Percentiles rank a stretch among this genome's conserved stretches.
phyloP scores from a whole-genome alignment of 2,888 invertebrate genomes.

The Eristalis arbustorum region DNA sequence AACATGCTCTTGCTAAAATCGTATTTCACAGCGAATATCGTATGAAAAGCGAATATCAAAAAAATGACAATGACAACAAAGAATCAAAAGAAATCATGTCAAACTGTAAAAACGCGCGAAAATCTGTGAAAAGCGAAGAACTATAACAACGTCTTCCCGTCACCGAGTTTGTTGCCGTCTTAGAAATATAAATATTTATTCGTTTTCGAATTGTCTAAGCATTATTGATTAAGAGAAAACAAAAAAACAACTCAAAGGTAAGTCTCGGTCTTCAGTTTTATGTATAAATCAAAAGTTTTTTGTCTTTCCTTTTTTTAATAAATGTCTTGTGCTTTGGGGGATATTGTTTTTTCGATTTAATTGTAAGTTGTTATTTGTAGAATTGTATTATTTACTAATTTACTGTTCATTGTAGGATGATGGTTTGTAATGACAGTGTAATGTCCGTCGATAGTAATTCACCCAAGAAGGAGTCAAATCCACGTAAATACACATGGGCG shows the following conservation, averaged over 20 bases:
- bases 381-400: background rate
- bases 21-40: background rate
- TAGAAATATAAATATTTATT: background rate
- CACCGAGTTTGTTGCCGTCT: background rate
- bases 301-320: background rate
- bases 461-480: constrained; percentile 47
- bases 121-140: constrained; percentile 12
- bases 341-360: background rate
- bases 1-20: background rate
- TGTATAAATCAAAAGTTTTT: background rate
- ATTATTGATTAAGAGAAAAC: background rate
- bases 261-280: background rate
- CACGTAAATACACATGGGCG: constrained; percentile 73
- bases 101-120: constrained; percentile 63
- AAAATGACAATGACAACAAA: constrained; percentile 13
- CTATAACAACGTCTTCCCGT: background rate
- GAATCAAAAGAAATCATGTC: constrained; percentile 27
- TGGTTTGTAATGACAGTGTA: constrained; percentile 49
- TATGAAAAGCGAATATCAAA: background rate
- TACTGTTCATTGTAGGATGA: constrained; percentile 21
- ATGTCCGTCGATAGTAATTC: constrained; percentile 58
- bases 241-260: background rate
- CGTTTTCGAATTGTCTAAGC: background rate
- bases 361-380: constrained; percentile 17
- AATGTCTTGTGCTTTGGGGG: background rate